A percentile compares a stretch with the other conserved stretches of the same genome.
These are phyloP conservation scores for Hirudinaria manillensis DNA, from an alignment of 2,888 invertebrate species.

Conservation along the genomic window DNA sequence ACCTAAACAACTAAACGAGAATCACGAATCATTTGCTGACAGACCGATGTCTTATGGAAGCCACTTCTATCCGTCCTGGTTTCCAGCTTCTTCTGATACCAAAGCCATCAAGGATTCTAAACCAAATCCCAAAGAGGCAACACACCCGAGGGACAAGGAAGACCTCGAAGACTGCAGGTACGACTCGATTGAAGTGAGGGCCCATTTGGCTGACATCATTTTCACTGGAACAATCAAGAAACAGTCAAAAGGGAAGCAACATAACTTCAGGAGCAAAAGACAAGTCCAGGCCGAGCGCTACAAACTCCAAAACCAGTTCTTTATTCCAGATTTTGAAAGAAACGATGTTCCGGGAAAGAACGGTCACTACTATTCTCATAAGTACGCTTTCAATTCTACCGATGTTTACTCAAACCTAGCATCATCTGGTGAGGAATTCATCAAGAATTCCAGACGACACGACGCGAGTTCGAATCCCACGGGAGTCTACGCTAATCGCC, in stretches of 20 bases:
- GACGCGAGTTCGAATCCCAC: not conserved
- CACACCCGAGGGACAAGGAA: not conserved
- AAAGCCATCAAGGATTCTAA: not conserved
- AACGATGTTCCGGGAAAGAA: not conserved
- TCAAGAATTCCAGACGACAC: not conserved
- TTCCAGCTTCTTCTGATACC: not conserved
- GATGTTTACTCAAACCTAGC: not conserved
- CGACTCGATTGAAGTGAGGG: not conserved
- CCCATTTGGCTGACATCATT: conserved; percentile 11
- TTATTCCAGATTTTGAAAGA: not conserved
- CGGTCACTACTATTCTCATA: not conserved
- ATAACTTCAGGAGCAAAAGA: not conserved
- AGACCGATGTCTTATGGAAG: not conserved
- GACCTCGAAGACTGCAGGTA: conserved; percentile 16
- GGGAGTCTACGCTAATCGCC: not conserved
- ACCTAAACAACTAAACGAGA: not conserved
- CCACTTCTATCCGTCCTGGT: not conserved
- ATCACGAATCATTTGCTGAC: not conserved
- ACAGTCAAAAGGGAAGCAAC: not conserved
- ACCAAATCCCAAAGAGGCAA: not conserved
- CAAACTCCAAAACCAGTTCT: not conserved
- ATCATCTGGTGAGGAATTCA: not conserved
- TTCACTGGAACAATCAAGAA: conserved; percentile 8
- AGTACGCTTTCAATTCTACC: not conserved
- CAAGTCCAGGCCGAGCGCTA: not conserved